Percentiles rank a stretch among this genome's conserved stretches.
Conservation (phyloP, 2,888 invertebrate species). For the Homarus gammarus region DNA sequence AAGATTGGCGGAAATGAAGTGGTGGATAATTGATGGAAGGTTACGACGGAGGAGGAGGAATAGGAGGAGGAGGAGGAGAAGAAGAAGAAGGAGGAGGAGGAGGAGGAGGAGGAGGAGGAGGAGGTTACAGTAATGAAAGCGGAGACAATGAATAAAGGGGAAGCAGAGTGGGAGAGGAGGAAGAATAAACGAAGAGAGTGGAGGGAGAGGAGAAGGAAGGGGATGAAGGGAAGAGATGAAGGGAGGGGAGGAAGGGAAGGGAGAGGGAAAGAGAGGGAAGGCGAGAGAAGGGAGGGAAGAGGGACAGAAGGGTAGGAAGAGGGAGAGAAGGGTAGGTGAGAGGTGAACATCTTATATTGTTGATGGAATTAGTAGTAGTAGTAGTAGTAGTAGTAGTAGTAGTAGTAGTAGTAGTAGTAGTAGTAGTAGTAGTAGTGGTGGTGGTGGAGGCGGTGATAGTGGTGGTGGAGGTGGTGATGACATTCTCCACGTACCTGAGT, state of each 20-base stretch:
- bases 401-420: no score
- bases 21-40: background rate
- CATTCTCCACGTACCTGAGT: no score
- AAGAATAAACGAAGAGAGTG: background rate
- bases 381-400: no score
- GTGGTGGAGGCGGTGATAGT: no score
- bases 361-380: no score
- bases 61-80: background rate
- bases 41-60: background rate
- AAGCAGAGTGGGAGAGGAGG: background rate
- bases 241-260: background rate
- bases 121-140: no score
- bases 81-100: background rate
- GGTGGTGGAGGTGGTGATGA: no score
- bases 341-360: no score
- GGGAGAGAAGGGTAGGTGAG: slow-evolving; percentile 24
- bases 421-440: no score
- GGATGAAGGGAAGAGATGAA: background rate
- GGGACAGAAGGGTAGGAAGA: slow-evolving; percentile 25
- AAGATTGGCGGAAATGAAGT: background rate
- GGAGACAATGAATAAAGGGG: background rate
- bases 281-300: slow-evolving; percentile 20
- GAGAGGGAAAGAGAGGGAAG: slow-evolving; percentile 2
- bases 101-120: background rate
- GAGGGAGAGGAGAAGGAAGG: background rate